Evolutionary conservation across 1,140 invertebrate species (phyloP).

Genomic region (Caerostris extrusa): DNA sequence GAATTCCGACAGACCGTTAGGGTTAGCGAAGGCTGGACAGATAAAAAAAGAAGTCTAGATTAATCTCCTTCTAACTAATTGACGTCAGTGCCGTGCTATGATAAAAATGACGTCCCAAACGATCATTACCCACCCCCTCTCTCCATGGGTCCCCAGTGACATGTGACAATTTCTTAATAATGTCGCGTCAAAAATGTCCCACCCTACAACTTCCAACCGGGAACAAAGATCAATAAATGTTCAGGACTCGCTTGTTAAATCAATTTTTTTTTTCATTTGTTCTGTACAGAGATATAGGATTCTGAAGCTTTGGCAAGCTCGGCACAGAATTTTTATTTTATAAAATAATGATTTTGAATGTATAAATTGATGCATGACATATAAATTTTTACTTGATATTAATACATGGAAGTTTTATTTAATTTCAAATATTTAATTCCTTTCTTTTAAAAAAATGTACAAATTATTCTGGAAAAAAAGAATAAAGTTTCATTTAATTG

Average conservation of each 20-base stretch:
- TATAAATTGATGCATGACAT: too few species aligned
- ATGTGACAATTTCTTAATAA: slow-evolving; percentile 74
- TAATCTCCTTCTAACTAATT: slow-evolving; percentile 63
- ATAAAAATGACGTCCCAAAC: slow-evolving; percentile 46
- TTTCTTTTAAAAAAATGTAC: too few species aligned
- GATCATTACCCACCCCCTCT: slow-evolving; percentile 42
- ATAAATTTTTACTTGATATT: too few species aligned
- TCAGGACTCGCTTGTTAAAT: slow-evolving; percentile 17
- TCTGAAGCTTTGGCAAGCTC: too few species aligned
- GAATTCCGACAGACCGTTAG: background rate
- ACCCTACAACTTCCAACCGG: background rate
- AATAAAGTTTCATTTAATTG: too few species aligned
- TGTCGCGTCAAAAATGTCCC: slow-evolving; percentile 67
- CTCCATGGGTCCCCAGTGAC: background rate
- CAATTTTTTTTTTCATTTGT: slow-evolving; percentile 17
- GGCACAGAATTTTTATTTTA: too few species aligned
- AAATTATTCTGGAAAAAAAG: too few species aligned
- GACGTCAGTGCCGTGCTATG: slow-evolving; percentile 47
- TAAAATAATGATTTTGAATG: too few species aligned
- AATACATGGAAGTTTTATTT: too few species aligned
- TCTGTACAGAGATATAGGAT: background rate
- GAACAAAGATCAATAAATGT: slow-evolving; percentile 65
- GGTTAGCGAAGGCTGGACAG: background rate
- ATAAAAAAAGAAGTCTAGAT: background rate
- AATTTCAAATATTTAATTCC: too few species aligned